phyloP scores from a whole-genome alignment of 2,797 vertebrate species.

The Silurus lanzhouensis region DNA sequence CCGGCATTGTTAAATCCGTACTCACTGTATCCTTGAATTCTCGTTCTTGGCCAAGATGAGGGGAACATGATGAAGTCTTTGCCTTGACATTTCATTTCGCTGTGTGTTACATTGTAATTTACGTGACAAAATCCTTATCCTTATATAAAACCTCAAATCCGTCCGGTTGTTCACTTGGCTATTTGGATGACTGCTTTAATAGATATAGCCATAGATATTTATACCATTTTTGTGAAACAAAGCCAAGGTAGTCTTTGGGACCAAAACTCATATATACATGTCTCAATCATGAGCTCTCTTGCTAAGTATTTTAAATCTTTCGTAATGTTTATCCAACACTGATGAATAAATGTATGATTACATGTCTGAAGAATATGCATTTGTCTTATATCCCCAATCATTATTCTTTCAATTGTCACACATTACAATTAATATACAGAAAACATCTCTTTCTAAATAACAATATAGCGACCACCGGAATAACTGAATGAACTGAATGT shows the following conservation, averaged over 20 bases:
- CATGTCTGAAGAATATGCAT: not conserved
- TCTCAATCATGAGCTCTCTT: not conserved
- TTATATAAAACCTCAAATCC: not conserved
- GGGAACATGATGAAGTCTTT: not conserved
- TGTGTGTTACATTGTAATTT: not conserved
- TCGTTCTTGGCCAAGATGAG: not conserved
- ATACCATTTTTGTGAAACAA: not conserved
- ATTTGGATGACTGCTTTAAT: not conserved
- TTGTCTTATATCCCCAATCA: not conserved
- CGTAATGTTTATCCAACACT: not conserved
- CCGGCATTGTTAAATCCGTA: not conserved
- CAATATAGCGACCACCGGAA: not conserved
- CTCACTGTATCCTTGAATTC: not conserved
- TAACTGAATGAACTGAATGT: not conserved
- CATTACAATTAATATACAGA: not conserved
- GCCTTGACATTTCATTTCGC: not conserved
- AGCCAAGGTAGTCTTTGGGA: not conserved
- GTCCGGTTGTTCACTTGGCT: not conserved
- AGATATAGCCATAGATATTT: no score
- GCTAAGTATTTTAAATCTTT: not conserved
- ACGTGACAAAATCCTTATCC: not conserved
- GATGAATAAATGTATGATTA: not conserved
- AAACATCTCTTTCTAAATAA: not conserved
- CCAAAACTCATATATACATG: not conserved
- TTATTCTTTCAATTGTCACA: not conserved